A percentile compares a stretch with the other conserved stretches of the same genome.
These are phyloP conservation scores for Drosophila subobscura DNA, from an alignment of 1,140 invertebrate genomes.

Conservation along the genomic window DNA sequence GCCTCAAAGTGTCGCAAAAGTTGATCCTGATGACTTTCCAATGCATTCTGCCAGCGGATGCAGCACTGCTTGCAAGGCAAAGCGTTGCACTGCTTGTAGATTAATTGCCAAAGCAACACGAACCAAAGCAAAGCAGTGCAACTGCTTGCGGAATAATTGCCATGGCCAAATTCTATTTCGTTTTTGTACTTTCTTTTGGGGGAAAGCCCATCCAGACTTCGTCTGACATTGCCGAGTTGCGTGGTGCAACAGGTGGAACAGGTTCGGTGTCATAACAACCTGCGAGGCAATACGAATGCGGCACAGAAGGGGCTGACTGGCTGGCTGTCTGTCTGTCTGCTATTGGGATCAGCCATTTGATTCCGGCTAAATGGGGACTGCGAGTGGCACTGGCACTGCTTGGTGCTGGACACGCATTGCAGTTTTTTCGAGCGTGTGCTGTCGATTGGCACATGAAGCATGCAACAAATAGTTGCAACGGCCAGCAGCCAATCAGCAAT, in stretches of 20 bases:
- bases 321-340: not conserved
- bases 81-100: too few relatives aligned
- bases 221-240: not conserved
- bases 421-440: conserved; percentile 69
- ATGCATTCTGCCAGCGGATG: too few relatives aligned
- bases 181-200: too few relatives aligned
- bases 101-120: not conserved
- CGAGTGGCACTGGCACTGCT: conserved; percentile 15
- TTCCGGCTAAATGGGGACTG: conserved; percentile 35
- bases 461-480: conserved; percentile 64
- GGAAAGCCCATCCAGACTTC: conserved; percentile 7
- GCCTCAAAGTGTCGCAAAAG: too few relatives aligned
- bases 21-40: too few relatives aligned
- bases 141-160: too few relatives aligned
- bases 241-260: conserved; percentile 49
- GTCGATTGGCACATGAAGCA: conserved; percentile 59
- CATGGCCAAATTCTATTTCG: not conserved
- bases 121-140: not conserved
- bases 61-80: too few relatives aligned
- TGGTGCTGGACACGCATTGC: too few relatives aligned
- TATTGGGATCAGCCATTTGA: not conserved
- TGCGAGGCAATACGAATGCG: conserved; percentile 5
- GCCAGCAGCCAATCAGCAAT: conserved; percentile 30
- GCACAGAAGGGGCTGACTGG: not conserved
- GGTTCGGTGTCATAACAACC: conserved; percentile 43